A percentile compares a stretch with the other conserved stretches of the same genome.
Evolutionary conservation across 2,888 invertebrate genomes (phyloP).

Genomic region (Thecophora atra): DNA sequence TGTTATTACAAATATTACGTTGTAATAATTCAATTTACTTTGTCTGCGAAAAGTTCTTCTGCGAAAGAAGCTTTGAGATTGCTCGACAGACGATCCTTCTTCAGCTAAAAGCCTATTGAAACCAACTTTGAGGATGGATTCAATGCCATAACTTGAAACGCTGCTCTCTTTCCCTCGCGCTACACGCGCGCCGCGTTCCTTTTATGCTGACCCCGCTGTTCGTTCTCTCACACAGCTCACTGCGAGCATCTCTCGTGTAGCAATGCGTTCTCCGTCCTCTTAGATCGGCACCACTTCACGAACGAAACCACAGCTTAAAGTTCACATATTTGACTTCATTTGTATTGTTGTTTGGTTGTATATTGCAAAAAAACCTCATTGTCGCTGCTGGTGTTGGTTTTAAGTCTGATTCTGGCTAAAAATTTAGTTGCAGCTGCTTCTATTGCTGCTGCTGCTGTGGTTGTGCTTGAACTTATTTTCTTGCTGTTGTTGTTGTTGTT

Average conservation of each 20-base stretch:
- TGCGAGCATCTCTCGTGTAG: neutral
- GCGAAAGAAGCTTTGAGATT: too few relatives aligned
- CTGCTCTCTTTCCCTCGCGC: too few relatives aligned
- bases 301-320: conserved; percentile 28
- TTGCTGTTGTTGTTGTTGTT: neutral
- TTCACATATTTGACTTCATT: conserved; percentile 35
- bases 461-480: conserved; percentile 1
- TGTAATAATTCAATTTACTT: too few relatives aligned
- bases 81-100: too few relatives aligned
- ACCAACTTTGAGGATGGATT: too few relatives aligned
- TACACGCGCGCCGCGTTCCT: too few relatives aligned
- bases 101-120: too few relatives aligned
- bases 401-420: conserved; percentile 36
- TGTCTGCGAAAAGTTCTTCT: too few relatives aligned
- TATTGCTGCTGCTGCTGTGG: conserved; percentile 32
- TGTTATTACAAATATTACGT: too few relatives aligned
- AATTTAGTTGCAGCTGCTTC: neutral
- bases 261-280: neutral
- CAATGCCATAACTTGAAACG: too few relatives aligned
- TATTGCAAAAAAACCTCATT: conserved; percentile 34
- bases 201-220: too few relatives aligned
- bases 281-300: neutral
- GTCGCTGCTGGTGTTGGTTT: conserved; percentile 38
- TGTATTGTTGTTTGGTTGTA: conserved; percentile 8
- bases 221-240: too few relatives aligned